Percentiles rank a stretch among this genome's conserved stretches.
These are phyloP conservation scores for Anagrus nilaparvatae DNA, from an alignment of 1,140 invertebrate species.

Conservation along the genomic window DNA sequence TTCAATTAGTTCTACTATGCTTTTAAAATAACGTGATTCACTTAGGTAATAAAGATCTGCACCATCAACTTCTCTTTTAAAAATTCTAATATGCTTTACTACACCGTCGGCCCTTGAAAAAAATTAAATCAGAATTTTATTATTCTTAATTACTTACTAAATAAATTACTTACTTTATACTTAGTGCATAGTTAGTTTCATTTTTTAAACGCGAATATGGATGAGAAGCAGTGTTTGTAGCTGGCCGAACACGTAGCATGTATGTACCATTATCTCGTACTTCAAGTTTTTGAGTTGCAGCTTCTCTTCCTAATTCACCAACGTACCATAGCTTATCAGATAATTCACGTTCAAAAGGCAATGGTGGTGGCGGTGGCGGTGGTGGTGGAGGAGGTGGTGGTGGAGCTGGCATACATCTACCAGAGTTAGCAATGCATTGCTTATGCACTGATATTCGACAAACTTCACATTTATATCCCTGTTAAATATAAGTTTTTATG, in stretches of 20 bases:
- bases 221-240: constrained; percentile 41
- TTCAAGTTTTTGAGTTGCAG: constrained; percentile 67
- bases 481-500: constrained; percentile 17
- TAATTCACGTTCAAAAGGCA: constrained; percentile 45
- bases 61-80: constrained; percentile 49
- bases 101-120: constrained; percentile 62
- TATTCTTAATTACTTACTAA: constrained; percentile 4
- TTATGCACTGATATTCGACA: constrained; percentile 67
- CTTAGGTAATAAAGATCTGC: constrained; percentile 65
- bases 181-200: constrained; percentile 75
- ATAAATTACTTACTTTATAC: constrained; percentile 64
- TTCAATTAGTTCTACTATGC: constrained; percentile 76
- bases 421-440: constrained; percentile 62
- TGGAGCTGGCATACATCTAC: constrained; percentile 53
- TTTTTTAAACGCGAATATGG: constrained; percentile 38
- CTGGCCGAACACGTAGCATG: constrained; percentile 70
- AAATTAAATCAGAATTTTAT: constrained; percentile 10
- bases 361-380: constrained; percentile 42
- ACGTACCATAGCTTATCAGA: constrained; percentile 64
- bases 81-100: constrained; percentile 89
- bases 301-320: constrained; percentile 78
- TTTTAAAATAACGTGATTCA: constrained; percentile 81
- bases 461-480: constrained; percentile 70
- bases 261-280: constrained; percentile 77
- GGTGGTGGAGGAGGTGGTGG: constrained; percentile 46